Base-by-base conservation (phyloP, 2,113 vertebrate genomes). In the Zingel zingel region DNA sequence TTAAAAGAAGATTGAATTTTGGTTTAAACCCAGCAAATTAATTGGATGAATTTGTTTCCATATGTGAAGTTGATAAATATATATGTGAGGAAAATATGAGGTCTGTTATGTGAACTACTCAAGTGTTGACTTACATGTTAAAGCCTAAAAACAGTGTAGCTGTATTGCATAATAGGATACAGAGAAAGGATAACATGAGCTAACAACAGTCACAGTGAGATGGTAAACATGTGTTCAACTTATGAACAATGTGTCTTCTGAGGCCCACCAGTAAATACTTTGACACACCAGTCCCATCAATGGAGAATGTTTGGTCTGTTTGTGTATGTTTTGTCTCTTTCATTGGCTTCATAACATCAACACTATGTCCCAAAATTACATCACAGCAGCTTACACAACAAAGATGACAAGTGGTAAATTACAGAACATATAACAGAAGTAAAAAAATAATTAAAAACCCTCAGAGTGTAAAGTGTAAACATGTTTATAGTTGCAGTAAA, bases 401-500 rank as follows among this genome's bases (percentile, higher is more conserved):
- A 14, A 77, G 4, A n/a, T 57, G 65, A 54, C 2, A 27, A 19
- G 25, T 39, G 48, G 8, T 19, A 51, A 14, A 16, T 16, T 1
- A 39, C 39, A 39, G 8, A 25, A 21, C 5, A 53, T 1, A 56
- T 9, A 53, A 25, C 4, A 64, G 9, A 53, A 43, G 14, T 57
- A 14, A 15, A 15, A 45, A 16, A 12, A 33, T 50, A 6, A 33
- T 50, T 33, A 12, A 10, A 39, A 39, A 39, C 9, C 1, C 0
- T 19, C 50, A 59, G 16, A 74, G 14, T 15, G 51, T 18, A 64
- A 79, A 57, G 36, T 58, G 54, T 23, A 10, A 69, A 72, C 9
- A 66, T 51, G 5, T 73, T 72, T 67, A 57, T 65, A 66, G 18
- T n/a, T 61, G 30, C 57, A 53, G 10, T 74, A 47, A 72, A 84